Base-by-base conservation (phyloP, 2,797 vertebrate species). In the Pteropus rufus region DNA sequence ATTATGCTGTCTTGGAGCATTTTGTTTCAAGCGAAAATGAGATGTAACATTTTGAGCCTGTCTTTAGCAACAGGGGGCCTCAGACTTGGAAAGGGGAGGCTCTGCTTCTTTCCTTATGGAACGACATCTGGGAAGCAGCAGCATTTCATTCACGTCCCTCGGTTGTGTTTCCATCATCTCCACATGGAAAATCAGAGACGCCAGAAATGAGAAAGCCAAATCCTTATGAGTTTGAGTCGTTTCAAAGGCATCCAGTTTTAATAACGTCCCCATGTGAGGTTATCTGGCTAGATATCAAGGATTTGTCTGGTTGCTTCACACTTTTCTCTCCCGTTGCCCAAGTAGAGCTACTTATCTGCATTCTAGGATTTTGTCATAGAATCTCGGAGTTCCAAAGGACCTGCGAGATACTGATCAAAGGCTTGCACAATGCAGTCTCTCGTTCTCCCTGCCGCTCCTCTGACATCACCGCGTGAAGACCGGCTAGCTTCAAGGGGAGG, bases 301-400 rank as follows among this genome's bases (percentile, higher is more conserved):
- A 41, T 23, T 84, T 19, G 72, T 16, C 26, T 4, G 44, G 14
- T 46, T 75, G 89, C 85, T 62, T 92, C 93, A 89, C 29, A 81
- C 34, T 58, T 56, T 75, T 56, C 29, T 6, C 62, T 49, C 65
- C 18, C 2, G 5, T 62, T 36, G 79, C 65, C 44, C 41, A 83
- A 91, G 76, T 52, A 10, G 0, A 84, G 89, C 62, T 85, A 29
- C 85, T 92, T 52, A 80, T 69, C 73, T 44, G 85, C 70, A 86
- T 70, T 87, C 84, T 79, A 72, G 39, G 93, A 91, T 81, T 93
- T 52, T 82, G 84, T 88, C 96, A 70, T 1, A 80, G 73, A 70
- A 52, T 77, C 93, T 86, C 19, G 34, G 73, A 39, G 39, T 64
- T 64, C 39, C 72, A 44, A 54, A 96, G 86, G 46, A n/a, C 52